A percentile compares a stretch with the other conserved stretches of the same genome.
Conservation (phyloP, 2,797 vertebrate species). For the Parotocinclus haroldoi region DNA sequence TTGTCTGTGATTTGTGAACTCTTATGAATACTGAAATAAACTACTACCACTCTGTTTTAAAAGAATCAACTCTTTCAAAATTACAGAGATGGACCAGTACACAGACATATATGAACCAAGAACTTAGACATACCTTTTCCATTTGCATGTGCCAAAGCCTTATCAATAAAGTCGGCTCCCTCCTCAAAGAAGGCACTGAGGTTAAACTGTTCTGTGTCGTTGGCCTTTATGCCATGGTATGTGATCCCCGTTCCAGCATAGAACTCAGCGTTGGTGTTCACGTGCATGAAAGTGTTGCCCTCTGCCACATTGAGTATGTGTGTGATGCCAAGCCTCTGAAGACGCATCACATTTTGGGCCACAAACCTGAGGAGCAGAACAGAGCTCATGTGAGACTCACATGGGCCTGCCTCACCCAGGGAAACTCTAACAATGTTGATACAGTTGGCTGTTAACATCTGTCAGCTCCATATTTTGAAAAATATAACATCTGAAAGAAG, state of each 20-base stretch:
- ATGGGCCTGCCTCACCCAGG: slow-evolving; percentile 7
- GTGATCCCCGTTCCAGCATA: slow-evolving; percentile 88
- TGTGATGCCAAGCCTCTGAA: slow-evolving; percentile 90
- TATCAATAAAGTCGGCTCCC: slow-evolving; percentile 92
- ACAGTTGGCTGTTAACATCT: slow-evolving; percentile 1
- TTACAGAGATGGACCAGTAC: too few species aligned
- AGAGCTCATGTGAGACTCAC: slow-evolving; percentile 27
- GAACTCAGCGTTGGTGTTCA: slow-evolving; percentile 90
- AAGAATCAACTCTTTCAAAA: too few species aligned
- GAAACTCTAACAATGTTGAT: slow-evolving; percentile 16
- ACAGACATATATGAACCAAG: background rate
- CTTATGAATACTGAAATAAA: too few species aligned
- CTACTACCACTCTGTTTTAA: too few species aligned
- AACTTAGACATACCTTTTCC: slow-evolving; percentile 75
- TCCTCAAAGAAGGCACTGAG: slow-evolving; percentile 94
- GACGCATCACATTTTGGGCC: slow-evolving; percentile 85
- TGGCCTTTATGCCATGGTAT: slow-evolving; percentile 92
- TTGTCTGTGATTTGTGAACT: too few species aligned
- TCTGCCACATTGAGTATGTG: slow-evolving; percentile 93
- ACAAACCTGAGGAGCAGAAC: slow-evolving; percentile 74
- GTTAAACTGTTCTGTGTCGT: slow-evolving; percentile 89
- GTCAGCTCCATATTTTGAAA: slow-evolving; percentile 3
- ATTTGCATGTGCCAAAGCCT: slow-evolving; percentile 88
- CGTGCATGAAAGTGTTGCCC: slow-evolving; percentile 97
- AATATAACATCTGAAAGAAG: background rate